Percentiles rank a stretch among this genome's conserved stretches.
Conservation (phyloP, 1,140 invertebrate species). For the Lanistes nyassanus region DNA sequence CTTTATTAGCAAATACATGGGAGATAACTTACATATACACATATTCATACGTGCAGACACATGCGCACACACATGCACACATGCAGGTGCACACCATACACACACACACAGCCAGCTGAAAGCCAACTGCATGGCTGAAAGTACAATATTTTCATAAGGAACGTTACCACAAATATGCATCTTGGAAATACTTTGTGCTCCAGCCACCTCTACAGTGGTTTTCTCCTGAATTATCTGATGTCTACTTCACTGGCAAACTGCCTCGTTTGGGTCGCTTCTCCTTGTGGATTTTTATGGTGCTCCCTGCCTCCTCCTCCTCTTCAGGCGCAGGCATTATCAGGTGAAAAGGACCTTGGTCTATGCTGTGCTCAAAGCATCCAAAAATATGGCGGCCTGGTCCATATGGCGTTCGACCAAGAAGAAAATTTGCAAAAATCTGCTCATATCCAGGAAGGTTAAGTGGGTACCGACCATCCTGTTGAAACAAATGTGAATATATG, state of each 20-base stretch:
- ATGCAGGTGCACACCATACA: not conserved
- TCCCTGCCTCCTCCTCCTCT: constrained; percentile 4
- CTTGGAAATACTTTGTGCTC: no score
- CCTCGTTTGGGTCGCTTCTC: constrained; percentile 19
- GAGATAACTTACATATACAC: constrained; percentile 4
- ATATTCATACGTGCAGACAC: constrained; percentile 3
- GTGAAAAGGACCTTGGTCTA: constrained; percentile 31
- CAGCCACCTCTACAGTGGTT: no score
- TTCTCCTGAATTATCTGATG: no score
- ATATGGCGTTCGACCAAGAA: constrained; percentile 50
- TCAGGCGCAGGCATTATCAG: constrained; percentile 41
- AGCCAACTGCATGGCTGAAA: not conserved
- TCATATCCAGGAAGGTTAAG: constrained; percentile 46
- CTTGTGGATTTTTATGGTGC: constrained; percentile 6
- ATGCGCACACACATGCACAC: not conserved
- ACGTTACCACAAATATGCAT: no score
- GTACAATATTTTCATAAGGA: no score
- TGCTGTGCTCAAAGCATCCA: constrained; percentile 51
- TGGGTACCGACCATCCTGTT: constrained; percentile 48
- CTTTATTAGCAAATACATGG: no score
- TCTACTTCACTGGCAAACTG: no score
- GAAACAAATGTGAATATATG: not conserved
- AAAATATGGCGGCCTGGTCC: constrained; percentile 55
- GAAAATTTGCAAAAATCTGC: constrained; percentile 58
- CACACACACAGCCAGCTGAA: not conserved